Conservation (phyloP, 2,888 invertebrate genomes). For the Erebia aethiops region DNA sequence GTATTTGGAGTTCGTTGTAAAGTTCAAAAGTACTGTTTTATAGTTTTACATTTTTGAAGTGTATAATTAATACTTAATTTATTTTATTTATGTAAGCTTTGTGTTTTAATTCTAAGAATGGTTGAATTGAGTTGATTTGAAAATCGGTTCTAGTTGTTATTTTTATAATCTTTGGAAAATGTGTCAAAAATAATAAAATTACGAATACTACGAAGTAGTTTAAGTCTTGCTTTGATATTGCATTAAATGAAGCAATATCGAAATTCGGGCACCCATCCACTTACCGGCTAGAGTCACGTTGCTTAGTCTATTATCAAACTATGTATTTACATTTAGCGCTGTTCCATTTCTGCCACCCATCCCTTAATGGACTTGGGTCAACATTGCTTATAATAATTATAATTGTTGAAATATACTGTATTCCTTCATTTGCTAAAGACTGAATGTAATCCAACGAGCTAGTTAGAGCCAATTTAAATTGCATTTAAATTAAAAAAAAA, state of each 20-base stretch:
- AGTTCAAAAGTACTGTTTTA: background rate
- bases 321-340: background rate
- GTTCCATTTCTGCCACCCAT: background rate
- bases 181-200: background rate
- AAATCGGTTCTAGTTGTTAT: background rate
- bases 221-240: background rate
- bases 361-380: background rate
- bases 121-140: background rate
- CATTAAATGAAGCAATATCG: background rate
- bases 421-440: slow-evolving; percentile 41
- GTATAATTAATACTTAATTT: slow-evolving; percentile 5
- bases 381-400: background rate
- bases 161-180: slow-evolving; percentile 1
- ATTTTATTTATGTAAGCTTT: slow-evolving; percentile 16
- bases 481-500: slow-evolving; percentile 33
- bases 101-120: background rate
- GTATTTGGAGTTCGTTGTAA: background rate
- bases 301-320: background rate
- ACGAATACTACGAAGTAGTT: background rate
- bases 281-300: background rate
- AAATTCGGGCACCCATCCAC: background rate
- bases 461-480: slow-evolving; percentile 28
- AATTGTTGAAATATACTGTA: background rate
- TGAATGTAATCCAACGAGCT: slow-evolving; percentile 44
- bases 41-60: background rate